These are phyloP conservation scores for Poeciliopsis paucimaculata DNA, from an alignment of 2,797 vertebrate species.

Conservation along the genomic window DNA sequence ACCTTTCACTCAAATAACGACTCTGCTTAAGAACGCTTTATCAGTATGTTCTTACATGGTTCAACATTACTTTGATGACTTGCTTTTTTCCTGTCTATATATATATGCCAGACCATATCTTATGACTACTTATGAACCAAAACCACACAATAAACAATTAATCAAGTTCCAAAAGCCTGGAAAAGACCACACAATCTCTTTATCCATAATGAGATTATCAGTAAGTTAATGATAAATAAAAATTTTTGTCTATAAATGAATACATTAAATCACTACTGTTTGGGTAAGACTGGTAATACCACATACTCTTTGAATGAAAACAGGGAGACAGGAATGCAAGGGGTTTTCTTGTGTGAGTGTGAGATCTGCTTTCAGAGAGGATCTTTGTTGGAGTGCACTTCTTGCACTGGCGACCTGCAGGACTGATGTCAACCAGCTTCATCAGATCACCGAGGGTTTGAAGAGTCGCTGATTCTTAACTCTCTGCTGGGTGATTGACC, in stretches of 20 bases:
- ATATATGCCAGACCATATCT: constrained; percentile 8
- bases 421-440: neutral
- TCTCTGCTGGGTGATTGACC: neutral
- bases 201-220: neutral
- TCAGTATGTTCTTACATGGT: neutral
- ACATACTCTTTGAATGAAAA: neutral
- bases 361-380: neutral
- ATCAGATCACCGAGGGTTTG: neutral
- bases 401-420: neutral
- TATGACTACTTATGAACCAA: constrained; percentile 1
- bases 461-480: neutral
- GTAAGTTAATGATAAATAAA: neutral
- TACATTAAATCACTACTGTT: neutral
- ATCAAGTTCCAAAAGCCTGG: neutral
- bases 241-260: neutral
- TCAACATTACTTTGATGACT: constrained; percentile 12
- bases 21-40: constrained; percentile 4
- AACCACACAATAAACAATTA: neutral
- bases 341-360: neutral
- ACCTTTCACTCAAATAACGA: neutral
- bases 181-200: neutral
- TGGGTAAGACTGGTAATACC: neutral
- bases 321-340: neutral
- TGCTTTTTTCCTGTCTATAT: constrained; percentile 8
- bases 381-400: neutral